A percentile compares a stretch with the other conserved stretches of the same genome.
Evolutionary conservation across 2,113 vertebrate species (phyloP).

Genomic region (Orientallactaga bullata): DNA sequence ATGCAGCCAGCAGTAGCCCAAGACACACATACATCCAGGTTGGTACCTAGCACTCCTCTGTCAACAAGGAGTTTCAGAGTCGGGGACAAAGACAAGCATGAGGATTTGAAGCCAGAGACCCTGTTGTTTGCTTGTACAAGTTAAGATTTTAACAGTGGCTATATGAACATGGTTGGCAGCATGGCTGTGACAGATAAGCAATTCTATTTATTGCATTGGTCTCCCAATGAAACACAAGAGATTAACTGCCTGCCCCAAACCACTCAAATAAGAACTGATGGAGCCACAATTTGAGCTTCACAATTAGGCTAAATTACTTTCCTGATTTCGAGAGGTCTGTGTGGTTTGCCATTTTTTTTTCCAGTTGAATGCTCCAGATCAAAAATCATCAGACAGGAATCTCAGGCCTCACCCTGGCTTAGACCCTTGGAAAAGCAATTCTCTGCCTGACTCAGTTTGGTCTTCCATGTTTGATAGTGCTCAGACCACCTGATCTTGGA

Average conservation of each 20-base stretch:
- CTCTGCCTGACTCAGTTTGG: background rate
- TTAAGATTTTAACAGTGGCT: background rate
- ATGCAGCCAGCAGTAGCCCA: background rate
- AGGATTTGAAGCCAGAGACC: background rate
- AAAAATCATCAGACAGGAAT: background rate
- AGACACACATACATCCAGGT: background rate
- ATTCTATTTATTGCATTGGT: background rate
- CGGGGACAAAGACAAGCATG: background rate
- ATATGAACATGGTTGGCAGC: background rate
- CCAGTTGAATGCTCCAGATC: constrained; percentile 12
- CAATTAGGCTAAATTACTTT: background rate
- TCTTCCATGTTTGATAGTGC: background rate
- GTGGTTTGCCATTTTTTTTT: constrained; percentile 9
- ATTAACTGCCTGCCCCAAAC: background rate
- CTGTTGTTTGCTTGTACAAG: background rate
- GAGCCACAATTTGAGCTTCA: background rate
- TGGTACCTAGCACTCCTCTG: background rate
- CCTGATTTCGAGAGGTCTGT: background rate
- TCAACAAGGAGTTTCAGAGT: background rate
- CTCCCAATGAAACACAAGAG: background rate
- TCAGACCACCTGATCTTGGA: background rate
- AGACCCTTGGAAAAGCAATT: constrained; percentile 33
- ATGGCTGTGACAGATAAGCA: background rate
- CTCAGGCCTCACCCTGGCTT: background rate
- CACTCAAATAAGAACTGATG: background rate